Percentiles rank a stretch among this genome's conserved stretches.
Evolutionary conservation across 2,888 invertebrate genomes (phyloP).

Genomic region (Acanthopleura granulata): DNA sequence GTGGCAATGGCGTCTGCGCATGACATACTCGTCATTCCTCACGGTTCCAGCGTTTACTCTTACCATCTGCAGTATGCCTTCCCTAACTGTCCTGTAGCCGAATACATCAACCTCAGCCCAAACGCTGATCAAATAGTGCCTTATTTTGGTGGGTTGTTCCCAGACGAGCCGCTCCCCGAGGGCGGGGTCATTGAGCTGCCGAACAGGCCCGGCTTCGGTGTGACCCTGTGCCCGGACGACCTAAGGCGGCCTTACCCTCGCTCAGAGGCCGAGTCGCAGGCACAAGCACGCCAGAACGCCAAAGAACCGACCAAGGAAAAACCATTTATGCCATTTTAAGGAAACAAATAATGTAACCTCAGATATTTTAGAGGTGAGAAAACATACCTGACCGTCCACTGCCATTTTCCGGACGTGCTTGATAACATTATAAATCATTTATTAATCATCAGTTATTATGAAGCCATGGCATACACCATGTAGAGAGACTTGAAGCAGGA

Average conservation of each 20-base stretch:
- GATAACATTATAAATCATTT: too few species aligned
- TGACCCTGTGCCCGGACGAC: conserved; percentile 52
- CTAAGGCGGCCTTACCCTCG: conserved; percentile 56
- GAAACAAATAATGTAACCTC: too few species aligned
- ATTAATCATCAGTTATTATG: too few species aligned
- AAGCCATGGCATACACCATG: too few species aligned
- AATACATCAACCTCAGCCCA: conserved; percentile 63
- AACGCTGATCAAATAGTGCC: conserved; percentile 59
- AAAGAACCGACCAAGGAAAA: conserved; percentile 29
- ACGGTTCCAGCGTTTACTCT: conserved; percentile 65
- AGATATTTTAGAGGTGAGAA: too few species aligned
- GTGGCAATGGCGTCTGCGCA: conserved; percentile 64
- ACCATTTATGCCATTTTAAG: conserved; percentile 31
- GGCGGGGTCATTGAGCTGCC: conserved; percentile 63
- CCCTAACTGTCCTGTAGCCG: conserved; percentile 63
- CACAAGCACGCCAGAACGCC: conserved; percentile 50
- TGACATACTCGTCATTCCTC: conserved; percentile 61
- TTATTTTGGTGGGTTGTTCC: conserved; percentile 63
- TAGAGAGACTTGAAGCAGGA: too few species aligned
- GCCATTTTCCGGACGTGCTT: too few species aligned
- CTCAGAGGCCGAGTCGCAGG: conserved; percentile 44
- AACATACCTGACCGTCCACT: too few species aligned
- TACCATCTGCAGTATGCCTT: conserved; percentile 66
- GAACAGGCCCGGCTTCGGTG: conserved; percentile 64
- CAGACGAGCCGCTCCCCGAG: conserved; percentile 62